phyloP scores from a whole-genome alignment of 2,797 vertebrate species.

The Neomorphus geoffroyi region DNA sequence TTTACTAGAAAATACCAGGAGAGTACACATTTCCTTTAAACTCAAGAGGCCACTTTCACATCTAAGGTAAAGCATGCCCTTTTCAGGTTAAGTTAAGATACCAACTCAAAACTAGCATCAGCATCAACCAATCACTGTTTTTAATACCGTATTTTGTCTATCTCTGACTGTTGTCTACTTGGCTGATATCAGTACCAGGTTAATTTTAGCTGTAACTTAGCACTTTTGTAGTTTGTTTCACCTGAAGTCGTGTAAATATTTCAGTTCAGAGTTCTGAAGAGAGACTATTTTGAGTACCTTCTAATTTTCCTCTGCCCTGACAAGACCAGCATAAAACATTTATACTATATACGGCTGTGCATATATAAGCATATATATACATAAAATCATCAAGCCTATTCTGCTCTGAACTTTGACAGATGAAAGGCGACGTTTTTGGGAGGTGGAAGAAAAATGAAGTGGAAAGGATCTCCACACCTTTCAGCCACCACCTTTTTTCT shows the following conservation, averaged over 20 bases:
- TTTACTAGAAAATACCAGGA: slow-evolving; percentile 42
- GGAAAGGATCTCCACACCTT: not conserved
- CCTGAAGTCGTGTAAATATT: too few relatives aligned
- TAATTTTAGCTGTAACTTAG: too few relatives aligned
- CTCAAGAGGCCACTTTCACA: slow-evolving; percentile 60
- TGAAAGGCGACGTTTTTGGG: not conserved
- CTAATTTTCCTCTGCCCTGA: not conserved
- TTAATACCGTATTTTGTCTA: too few relatives aligned
- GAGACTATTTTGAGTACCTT: too few relatives aligned
- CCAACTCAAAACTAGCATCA: not conserved
- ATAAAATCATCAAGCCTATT: not conserved
- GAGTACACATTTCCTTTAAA: slow-evolving; percentile 56
- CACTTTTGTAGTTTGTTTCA: too few relatives aligned
- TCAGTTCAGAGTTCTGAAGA: too few relatives aligned
- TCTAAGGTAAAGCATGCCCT: not conserved
- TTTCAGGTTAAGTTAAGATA: not conserved
- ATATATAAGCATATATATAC: fast-evolving
- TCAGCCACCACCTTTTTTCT: not conserved
- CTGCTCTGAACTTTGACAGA: not conserved
- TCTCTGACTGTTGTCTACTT: too few relatives aligned
- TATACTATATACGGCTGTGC: not conserved
- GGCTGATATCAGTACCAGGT: too few relatives aligned
- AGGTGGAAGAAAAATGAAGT: not conserved
- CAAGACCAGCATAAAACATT: not conserved
- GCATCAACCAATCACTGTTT: too few relatives aligned